Conservation (phyloP, 2,797 vertebrate species). For the Taenioides sp. region DNA sequence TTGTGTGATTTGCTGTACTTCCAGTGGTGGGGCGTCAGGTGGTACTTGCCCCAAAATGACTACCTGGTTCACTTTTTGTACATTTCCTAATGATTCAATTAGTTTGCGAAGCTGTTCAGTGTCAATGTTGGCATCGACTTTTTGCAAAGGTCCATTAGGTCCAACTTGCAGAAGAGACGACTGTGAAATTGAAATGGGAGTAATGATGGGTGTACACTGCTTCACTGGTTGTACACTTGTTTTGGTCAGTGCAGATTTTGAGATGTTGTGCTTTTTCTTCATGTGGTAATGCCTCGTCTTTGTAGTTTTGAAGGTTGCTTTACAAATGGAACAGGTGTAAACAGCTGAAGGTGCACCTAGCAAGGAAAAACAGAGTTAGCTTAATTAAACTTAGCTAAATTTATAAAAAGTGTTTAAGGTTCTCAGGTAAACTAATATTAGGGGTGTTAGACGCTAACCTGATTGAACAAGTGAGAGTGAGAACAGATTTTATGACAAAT, state of each 20-base stretch:
- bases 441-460: too few relatives aligned
- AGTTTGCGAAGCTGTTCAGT: constrained; percentile 78
- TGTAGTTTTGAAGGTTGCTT: constrained; percentile 71
- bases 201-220: constrained; percentile 56
- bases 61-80: constrained; percentile 80
- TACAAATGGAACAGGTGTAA: constrained; percentile 73
- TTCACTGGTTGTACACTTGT: constrained; percentile 36
- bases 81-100: constrained; percentile 80
- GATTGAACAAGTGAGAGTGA: too few relatives aligned
- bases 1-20: constrained; percentile 58
- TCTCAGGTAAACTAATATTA: background rate
- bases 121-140: constrained; percentile 76
- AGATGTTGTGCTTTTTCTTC: constrained; percentile 69
- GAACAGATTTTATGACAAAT: too few relatives aligned
- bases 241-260: constrained; percentile 29
- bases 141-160: constrained; percentile 71
- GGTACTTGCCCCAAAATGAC: constrained; percentile 77
- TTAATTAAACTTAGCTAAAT: background rate
- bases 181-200: constrained; percentile 66
- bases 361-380: constrained; percentile 1
- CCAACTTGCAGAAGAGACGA: constrained; percentile 66
- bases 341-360: constrained; percentile 59
- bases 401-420: background rate
- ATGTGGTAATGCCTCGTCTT: constrained; percentile 72
- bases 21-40: constrained; percentile 59